phyloP scores from a whole-genome alignment of 2,888 invertebrate species.

The Hyppa rectilinea region DNA sequence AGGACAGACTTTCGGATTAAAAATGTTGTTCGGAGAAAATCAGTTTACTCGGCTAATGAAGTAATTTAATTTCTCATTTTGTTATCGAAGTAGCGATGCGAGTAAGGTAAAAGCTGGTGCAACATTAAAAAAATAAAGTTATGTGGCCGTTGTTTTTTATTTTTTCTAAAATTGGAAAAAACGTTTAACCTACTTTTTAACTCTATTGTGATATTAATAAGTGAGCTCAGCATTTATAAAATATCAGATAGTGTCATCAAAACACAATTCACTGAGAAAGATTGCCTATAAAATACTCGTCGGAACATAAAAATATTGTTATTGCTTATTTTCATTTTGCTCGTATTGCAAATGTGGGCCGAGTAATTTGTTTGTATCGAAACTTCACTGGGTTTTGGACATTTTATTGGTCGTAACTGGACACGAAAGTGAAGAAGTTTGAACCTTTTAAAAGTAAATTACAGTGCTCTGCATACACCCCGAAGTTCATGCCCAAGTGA shows the following conservation, averaged over 20 bases:
- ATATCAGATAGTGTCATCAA: conserved; percentile 42
- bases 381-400: conserved; percentile 46
- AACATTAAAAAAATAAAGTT: not conserved
- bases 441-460: conserved; percentile 54
- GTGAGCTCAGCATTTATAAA: conserved; percentile 25
- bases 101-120: too few species aligned
- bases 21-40: conserved; percentile 3
- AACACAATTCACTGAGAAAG: conserved; percentile 50
- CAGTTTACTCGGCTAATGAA: conserved; percentile 10
- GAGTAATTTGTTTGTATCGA: conserved; percentile 57
- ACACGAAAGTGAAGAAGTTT: conserved; percentile 49
- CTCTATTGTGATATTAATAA: conserved; percentile 5
- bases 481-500: conserved; percentile 29
- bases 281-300: conserved; percentile 59
- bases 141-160: not conserved
- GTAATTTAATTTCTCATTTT: conserved; percentile 13
- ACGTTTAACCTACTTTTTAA: not conserved
- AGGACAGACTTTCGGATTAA: not conserved
- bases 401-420: conserved; percentile 53
- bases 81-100: not conserved
- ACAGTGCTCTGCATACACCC: conserved; percentile 14
- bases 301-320: conserved; percentile 61
- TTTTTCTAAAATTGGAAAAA: not conserved
- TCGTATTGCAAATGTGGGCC: conserved; percentile 47
- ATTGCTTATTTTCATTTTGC: conserved; percentile 61